Percentiles rank a stretch among this genome's conserved stretches.
phyloP scores from a whole-genome alignment of 2,113 vertebrate genomes.

The Epinephelus cyanopodus region DNA sequence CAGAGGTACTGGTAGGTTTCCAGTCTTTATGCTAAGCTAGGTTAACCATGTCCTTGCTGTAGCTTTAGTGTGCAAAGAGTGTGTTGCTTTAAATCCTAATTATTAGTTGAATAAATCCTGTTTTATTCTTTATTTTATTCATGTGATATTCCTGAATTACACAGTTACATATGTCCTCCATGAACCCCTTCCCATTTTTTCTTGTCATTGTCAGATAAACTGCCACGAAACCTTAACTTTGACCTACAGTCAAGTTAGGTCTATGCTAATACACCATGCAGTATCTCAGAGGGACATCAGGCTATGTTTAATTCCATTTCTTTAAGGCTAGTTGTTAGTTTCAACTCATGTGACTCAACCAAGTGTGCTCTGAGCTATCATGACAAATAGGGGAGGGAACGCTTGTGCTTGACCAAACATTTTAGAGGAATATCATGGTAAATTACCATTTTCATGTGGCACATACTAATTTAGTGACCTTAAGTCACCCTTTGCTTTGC shows the following conservation, averaged over 20 bases:
- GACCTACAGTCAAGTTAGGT: conserved; percentile 44
- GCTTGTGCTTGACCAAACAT: conserved; percentile 50
- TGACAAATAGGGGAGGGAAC: conserved; percentile 44
- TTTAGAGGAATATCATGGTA: conserved; percentile 54
- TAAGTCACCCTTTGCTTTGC: conserved; percentile 26
- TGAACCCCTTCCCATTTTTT: neutral
- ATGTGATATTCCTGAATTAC: neutral
- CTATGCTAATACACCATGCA: conserved; percentile 4
- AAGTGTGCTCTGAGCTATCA: conserved; percentile 50
- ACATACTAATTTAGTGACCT: conserved; percentile 51
- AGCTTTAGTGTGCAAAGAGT: too few species aligned
- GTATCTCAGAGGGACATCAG: conserved; percentile 21
- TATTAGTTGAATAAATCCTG: neutral
- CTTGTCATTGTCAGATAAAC: conserved; percentile 14
- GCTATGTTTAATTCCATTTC: conserved; percentile 57
- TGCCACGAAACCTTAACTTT: conserved; percentile 13
- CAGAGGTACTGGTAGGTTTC: too few species aligned
- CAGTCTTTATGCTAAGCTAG: too few species aligned
- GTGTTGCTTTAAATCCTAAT: neutral
- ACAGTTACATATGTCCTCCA: neutral
- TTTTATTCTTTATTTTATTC: neutral
- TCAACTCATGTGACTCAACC: conserved; percentile 51
- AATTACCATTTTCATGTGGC: conserved; percentile 57
- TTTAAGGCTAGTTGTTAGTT: conserved; percentile 49
- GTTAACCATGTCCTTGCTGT: too few species aligned